These are phyloP conservation scores for Tubulanus polymorphus DNA, from an alignment of 2,888 invertebrate species.

Conservation along the genomic window DNA sequence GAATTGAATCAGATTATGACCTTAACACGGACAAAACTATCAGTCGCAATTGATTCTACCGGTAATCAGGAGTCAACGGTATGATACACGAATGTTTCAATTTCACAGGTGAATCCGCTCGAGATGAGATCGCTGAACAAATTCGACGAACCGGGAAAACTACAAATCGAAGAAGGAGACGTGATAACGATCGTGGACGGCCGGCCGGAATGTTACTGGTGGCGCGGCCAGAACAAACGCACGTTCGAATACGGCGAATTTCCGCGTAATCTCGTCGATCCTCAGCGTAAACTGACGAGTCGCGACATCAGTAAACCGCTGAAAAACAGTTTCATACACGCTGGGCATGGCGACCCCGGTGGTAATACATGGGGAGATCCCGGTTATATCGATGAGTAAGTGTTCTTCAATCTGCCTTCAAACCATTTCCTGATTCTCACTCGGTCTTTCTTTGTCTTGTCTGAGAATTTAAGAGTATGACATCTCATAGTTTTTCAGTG, in stretches of 20 bases:
- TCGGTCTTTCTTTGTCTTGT: too few species aligned
- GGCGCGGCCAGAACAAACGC: conserved; percentile 92
- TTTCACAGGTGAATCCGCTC: conserved; percentile 61
- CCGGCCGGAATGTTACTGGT: conserved; percentile 82
- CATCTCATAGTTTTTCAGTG: too few species aligned
- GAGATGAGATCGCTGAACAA: conserved; percentile 65
- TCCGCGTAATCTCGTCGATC: conserved; percentile 72
- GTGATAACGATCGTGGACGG: conserved; percentile 85
- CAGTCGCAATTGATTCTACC: too few species aligned
- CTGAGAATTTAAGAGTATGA: too few species aligned
- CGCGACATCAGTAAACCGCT: conserved; percentile 76
- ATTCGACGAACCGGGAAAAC: conserved; percentile 69
- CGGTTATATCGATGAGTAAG: conserved; percentile 67
- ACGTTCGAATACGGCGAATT: conserved; percentile 85
- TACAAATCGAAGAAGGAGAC: conserved; percentile 77
- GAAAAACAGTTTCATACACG: conserved; percentile 78
- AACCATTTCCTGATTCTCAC: too few species aligned
- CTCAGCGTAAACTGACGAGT: conserved; percentile 63
- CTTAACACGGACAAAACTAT: too few species aligned
- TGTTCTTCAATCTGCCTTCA: too few species aligned
- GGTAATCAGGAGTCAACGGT: too few species aligned
- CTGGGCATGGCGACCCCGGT: conserved; percentile 63
- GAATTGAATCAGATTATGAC: too few species aligned
- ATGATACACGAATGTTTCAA: too few species aligned
- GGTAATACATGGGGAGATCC: conserved; percentile 85